Conservation (phyloP, 2,113 vertebrate genomes). For the Struthidea cinerea region DNA sequence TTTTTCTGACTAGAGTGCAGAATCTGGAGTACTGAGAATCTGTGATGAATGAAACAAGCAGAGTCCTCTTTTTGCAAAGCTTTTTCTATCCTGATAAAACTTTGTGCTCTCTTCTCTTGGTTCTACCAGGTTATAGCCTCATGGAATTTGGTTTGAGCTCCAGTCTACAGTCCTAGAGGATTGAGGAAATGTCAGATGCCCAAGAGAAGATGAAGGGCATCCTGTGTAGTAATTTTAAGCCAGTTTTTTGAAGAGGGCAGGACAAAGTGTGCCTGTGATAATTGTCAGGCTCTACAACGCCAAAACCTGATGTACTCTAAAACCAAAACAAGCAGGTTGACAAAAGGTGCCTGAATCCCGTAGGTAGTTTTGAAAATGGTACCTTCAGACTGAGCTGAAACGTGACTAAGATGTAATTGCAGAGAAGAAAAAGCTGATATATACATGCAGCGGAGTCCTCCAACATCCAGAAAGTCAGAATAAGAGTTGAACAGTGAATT, state of each 20-base stretch:
- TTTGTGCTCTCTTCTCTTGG: background rate
- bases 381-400: background rate
- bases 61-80: background rate
- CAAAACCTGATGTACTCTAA: background rate
- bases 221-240: background rate
- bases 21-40: background rate
- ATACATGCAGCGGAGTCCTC: background rate
- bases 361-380: background rate
- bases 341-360: background rate
- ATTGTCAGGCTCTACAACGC: background rate
- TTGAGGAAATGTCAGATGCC: background rate
- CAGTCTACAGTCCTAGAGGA: background rate
- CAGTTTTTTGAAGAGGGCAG: background rate
- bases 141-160: background rate
- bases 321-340: background rate
- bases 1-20: background rate
- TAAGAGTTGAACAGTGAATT: background rate
- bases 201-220: background rate
- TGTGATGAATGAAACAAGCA: background rate
- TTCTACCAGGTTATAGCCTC: background rate
- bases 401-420: background rate
- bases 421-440: background rate
- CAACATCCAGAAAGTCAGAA: background rate
- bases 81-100: background rate
- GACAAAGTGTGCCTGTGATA: background rate